Conservation (phyloP, 2,797 vertebrate genomes). For the Sebastes trivittatus region DNA sequence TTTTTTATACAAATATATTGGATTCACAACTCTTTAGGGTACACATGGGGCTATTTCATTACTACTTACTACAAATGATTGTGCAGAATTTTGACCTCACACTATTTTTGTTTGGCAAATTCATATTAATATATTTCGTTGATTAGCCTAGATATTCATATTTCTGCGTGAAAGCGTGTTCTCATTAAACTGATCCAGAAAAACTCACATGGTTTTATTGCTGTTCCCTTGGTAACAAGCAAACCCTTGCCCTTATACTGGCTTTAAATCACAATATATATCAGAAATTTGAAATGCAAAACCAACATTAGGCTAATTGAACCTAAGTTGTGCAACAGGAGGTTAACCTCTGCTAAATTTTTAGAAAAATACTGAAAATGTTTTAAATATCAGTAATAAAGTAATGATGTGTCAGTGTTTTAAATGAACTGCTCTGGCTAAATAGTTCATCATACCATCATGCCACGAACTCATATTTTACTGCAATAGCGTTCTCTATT, state of each 20-base stretch:
- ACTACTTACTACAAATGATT: background rate
- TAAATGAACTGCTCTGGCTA: background rate
- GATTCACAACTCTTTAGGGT: background rate
- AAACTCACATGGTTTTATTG: conserved; percentile 68
- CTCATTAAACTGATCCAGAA: conserved; percentile 37
- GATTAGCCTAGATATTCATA: conserved; percentile 4
- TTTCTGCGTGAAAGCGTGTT: background rate
- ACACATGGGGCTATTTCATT: background rate
- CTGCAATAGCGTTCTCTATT: background rate
- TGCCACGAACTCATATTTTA: background rate
- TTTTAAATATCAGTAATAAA: background rate
- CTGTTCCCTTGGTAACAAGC: conserved; percentile 85
- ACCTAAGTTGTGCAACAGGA: background rate
- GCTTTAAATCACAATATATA: no score
- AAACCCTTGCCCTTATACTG: conserved; percentile 80
- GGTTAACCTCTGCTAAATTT: background rate
- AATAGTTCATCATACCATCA: background rate
- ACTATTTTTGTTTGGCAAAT: background rate
- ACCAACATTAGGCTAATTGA: no score
- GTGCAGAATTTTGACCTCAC: background rate
- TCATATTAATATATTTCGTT: background rate
- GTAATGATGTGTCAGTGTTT: background rate
- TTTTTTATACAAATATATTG: background rate
- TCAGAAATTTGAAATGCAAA: no score
- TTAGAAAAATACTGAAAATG: background rate